phyloP scores from a whole-genome alignment of 2,888 invertebrate genomes.

The Andrena marginata region DNA sequence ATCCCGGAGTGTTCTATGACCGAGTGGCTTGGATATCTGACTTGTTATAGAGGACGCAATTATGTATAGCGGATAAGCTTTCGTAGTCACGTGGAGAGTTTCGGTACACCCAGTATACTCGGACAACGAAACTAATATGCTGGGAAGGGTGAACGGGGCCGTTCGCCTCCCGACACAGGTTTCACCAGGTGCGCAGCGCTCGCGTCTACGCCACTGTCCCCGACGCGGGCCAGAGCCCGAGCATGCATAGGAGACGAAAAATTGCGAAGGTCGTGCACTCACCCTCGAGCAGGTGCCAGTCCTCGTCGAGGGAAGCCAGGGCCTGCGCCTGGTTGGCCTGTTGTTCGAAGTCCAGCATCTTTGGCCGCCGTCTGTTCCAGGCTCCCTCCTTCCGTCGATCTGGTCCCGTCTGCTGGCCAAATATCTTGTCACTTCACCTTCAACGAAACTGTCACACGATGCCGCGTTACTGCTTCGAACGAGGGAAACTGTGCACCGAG shows the following conservation, averaged over 20 bases:
- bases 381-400: conserved; percentile 10
- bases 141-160: conserved; percentile 18
- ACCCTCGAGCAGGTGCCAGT: conserved; percentile 81
- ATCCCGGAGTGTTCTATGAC: neutral
- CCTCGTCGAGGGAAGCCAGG: conserved; percentile 76
- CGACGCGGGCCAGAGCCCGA: neutral
- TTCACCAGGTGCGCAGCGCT: conserved; percentile 23
- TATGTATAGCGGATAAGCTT: neutral
- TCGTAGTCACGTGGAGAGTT: neutral
- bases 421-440: conserved; percentile 44
- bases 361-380: conserved; percentile 34
- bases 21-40: conserved; percentile 21
- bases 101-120: conserved; percentile 17
- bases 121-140: conserved; percentile 16
- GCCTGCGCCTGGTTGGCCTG: conserved; percentile 79
- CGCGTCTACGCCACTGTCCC: conserved; percentile 38
- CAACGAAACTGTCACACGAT: conserved; percentile 17
- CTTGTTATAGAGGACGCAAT: conserved; percentile 11
- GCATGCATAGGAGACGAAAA: conserved; percentile 51
- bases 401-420: conserved; percentile 16
- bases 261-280: conserved; percentile 78
- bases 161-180: neutral
- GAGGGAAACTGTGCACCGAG: neutral
- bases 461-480: neutral
- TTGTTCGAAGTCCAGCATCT: conserved; percentile 81